phyloP scores from a whole-genome alignment of 2,797 vertebrate genomes.

The Botia almorhae region DNA sequence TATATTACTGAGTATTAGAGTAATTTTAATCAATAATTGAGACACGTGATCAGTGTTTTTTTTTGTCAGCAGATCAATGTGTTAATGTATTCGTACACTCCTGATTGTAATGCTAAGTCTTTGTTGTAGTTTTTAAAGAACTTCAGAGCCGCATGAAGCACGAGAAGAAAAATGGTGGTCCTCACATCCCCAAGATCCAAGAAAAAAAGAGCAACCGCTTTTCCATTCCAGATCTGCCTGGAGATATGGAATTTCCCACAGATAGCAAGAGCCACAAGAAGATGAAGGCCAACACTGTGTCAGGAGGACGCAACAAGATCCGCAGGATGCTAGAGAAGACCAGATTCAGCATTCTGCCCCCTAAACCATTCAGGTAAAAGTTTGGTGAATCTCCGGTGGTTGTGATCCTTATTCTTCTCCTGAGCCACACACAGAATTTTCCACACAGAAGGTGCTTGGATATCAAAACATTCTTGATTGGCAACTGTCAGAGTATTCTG shows the following conservation, averaged over 20 bases:
- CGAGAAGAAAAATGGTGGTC: slow-evolving; percentile 89
- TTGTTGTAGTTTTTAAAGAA: slow-evolving; percentile 90
- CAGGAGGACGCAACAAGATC: slow-evolving; percentile 95
- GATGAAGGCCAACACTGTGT: slow-evolving; percentile 95
- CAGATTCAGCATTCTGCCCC: slow-evolving; percentile 93
- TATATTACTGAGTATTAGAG: background rate
- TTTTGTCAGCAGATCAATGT: background rate
- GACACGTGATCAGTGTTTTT: background rate
- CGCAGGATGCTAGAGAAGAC: slow-evolving; percentile 97
- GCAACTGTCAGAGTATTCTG: background rate
- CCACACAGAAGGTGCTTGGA: background rate
- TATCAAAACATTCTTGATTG: background rate
- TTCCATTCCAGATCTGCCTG: slow-evolving; percentile 92
- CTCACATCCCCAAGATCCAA: slow-evolving; percentile 95
- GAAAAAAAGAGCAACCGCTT: slow-evolving; percentile 96
- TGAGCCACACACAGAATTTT: background rate
- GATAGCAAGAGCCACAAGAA: slow-evolving; percentile 92
- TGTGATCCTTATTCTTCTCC: background rate
- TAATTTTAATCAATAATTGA: background rate
- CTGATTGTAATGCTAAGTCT: background rate
- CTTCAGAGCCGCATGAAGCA: slow-evolving; percentile 88
- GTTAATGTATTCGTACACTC: background rate
- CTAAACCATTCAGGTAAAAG: slow-evolving; percentile 65
- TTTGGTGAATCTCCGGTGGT: background rate
- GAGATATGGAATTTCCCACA: slow-evolving; percentile 89